These are phyloP conservation scores for Thera britannica DNA, from an alignment of 2,888 invertebrate species.

Conservation along the genomic window DNA sequence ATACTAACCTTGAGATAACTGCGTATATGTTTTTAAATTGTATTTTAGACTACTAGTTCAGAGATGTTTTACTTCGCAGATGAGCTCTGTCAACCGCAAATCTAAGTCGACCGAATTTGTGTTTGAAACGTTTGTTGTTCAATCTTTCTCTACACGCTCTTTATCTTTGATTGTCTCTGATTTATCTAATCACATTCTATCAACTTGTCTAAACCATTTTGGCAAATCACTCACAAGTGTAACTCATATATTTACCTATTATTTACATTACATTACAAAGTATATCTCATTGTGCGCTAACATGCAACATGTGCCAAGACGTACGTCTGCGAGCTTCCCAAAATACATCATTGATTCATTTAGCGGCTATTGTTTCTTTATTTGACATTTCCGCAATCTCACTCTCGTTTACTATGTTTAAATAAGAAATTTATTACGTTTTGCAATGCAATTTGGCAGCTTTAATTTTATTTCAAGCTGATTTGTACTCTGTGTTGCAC, in stretches of 20 bases:
- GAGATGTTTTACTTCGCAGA: not conserved
- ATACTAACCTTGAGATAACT: slow-evolving; percentile 11
- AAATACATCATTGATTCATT: slow-evolving; percentile 44
- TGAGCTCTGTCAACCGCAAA: too few species aligned
- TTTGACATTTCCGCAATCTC: slow-evolving; percentile 41
- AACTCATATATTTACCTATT: not conserved
- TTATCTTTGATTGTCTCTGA: not conserved
- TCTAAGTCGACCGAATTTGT: too few species aligned
- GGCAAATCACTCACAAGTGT: not conserved
- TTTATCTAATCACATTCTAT: not conserved
- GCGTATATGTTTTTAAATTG: slow-evolving; percentile 1
- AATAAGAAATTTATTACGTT: slow-evolving; percentile 27
- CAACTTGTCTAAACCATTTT: not conserved
- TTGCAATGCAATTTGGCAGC: slow-evolving; percentile 11
- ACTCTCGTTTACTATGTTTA: slow-evolving; percentile 21
- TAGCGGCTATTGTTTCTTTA: slow-evolving; percentile 35
- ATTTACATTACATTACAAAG: not conserved
- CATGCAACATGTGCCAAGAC: slow-evolving; percentile 32
- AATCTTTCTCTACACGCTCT: not conserved
- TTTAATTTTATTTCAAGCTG: slow-evolving; percentile 7
- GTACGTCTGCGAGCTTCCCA: slow-evolving; percentile 26
- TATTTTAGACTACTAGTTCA: not conserved
- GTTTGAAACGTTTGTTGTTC: not conserved
- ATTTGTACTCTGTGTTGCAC: not conserved
- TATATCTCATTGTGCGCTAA: not conserved